Evolutionary conservation across 1,140 invertebrate genomes (phyloP).

Genomic region (Ganaspis sp.): DNA sequence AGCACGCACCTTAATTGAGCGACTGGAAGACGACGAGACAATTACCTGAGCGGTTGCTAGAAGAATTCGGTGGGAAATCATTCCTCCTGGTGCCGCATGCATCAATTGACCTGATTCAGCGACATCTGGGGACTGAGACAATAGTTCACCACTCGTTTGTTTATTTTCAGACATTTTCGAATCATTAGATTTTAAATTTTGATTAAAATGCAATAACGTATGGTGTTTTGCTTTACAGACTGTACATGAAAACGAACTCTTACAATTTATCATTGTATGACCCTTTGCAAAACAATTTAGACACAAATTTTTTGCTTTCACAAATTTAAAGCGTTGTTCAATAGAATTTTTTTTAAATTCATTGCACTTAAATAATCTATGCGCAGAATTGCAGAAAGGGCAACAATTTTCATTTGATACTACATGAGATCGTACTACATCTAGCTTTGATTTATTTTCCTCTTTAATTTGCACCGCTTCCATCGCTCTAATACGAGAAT

Average conservation of each 20-base stretch:
- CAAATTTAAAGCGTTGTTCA: background rate
- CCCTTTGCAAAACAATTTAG: background rate
- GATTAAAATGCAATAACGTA: background rate
- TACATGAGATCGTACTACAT: background rate
- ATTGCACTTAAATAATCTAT: background rate
- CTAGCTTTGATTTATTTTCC: too few relatives aligned
- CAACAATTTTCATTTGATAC: background rate
- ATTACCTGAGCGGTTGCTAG: background rate
- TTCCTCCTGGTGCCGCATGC: background rate
- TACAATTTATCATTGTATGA: background rate
- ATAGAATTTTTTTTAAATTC: background rate
- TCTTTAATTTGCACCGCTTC: background rate
- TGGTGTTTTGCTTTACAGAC: background rate
- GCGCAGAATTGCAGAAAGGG: conserved; percentile 9
- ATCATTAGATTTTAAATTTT: background rate
- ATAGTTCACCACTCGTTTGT: too few relatives aligned
- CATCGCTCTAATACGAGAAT: background rate
- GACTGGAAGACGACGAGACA: background rate
- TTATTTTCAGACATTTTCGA: too few relatives aligned
- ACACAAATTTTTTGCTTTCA: background rate
- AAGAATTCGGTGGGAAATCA: background rate
- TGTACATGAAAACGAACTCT: background rate
- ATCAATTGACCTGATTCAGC: background rate
- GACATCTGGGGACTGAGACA: background rate
- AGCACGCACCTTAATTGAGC: background rate